Base-by-base conservation (phyloP, 2,797 vertebrate genomes). In the Diplodus sargus region DNA sequence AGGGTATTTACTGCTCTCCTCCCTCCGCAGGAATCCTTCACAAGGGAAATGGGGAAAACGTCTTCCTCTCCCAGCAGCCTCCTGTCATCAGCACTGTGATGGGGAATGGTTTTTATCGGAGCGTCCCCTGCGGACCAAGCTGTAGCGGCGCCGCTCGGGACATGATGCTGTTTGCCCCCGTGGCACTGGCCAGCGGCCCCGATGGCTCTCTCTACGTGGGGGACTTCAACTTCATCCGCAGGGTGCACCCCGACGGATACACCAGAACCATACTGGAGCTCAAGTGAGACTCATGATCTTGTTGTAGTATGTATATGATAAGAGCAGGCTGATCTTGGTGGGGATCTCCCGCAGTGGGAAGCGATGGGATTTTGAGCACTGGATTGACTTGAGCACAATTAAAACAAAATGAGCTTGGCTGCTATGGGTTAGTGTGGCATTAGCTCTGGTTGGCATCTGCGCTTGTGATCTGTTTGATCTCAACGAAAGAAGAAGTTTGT, bases 31-130 rank as follows among this genome's bases (percentile, higher is more conserved):
- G 98, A 89, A 98, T 99, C 77, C 94, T 99, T 61, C 97, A 99
- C 92, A 99, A 99, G 94, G 98, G 98, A 82, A 97, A 98, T 4
- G 98, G 98, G 70, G 98, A 99, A 89, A 99, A 98, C 75, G 90
- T 98, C 87, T 99, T 97, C 93, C 97, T 99, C 81, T 98, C 97
- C 89, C 97, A 99, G 95, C 98, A 98, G 87, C 98, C 97, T 0
- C 95, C 96, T 1, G 95, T 99, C 69, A 97, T 99, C 90, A 92
- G 94, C 78, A 98, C 96, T 0, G 95, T 97, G 80, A 99, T 99
- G 98, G 97, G 98, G 58, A 99, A 96, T 0, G 97, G 97, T 14
- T 97, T 97, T 90, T 97, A 98, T 87, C 93, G 97, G n/a, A 97
- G 96, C 9, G 96, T 98, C 68, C 96, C 97, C 57, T 99, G 98